Evolutionary conservation across 2,888 invertebrate genomes (phyloP), one percentile per base, ranked within the genome.

Genomic region (Macaria liturata): DNA sequence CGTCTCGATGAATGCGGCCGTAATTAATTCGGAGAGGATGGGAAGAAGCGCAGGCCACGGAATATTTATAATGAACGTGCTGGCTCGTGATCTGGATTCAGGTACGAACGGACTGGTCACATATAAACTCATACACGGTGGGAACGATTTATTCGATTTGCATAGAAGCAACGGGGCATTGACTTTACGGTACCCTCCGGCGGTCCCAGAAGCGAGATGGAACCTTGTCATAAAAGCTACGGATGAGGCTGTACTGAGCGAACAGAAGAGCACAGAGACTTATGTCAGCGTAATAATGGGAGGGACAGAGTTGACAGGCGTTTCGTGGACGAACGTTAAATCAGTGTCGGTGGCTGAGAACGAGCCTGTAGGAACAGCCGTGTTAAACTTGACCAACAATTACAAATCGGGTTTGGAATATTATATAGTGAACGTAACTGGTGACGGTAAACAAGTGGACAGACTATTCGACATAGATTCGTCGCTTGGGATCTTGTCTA

Each of bases 81-180:
- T 94, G 62, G 98, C 98, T 3, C 93, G 95, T 54, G 98, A 99
- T 84, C 92, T 96, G 49, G 98, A 99, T 85, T 97, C 97, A 1
- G 97, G 97, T 65, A 96, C 97, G 30, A 98, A 98, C 85, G 98
- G 98, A 20, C 87, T 96, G 64, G 97, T 99, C 31, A 97, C 97
- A 2, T 98, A 98, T 81, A 97, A 97, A 84, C 91, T 98, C 56
- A 94, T 96, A 30, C 95, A 94, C 64, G 96, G 96, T 32, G 95
- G 95, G 71, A 94, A 93, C 66, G 97, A 97, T 66, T 86, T 96
- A 62, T 98, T 98, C 79, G 93, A 94, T 62, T 88, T 98, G 57
- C 96, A 98, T 81, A 94, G 97, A 54, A 96, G 94, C 74, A 95
- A 95, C 9, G 98, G 98, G 4, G 94, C 94, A 8, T 91, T 97